Conservation (phyloP, 1,140 invertebrate genomes). For the Leptinotarsa lineolata region DNA sequence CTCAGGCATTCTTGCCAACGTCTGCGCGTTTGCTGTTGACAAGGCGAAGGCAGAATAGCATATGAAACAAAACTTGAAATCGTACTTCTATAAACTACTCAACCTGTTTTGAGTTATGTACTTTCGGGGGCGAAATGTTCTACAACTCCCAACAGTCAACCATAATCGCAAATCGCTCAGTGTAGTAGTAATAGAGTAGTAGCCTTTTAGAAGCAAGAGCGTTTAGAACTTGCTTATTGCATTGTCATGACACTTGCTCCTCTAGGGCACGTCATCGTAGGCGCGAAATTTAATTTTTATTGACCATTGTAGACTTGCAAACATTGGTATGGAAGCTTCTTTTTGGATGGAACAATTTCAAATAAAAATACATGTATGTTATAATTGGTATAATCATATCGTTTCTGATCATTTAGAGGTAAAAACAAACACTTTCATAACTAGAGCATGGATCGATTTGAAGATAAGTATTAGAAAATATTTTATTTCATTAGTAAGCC, state of each 20-base stretch:
- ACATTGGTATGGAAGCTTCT: too few relatives aligned
- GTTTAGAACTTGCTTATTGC: slow-evolving; percentile 14
- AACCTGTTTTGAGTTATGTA: slow-evolving; percentile 33
- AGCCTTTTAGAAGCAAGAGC: slow-evolving; percentile 22
- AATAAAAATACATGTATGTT: too few relatives aligned
- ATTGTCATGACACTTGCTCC: slow-evolving; percentile 17
- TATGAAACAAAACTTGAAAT: slow-evolving; percentile 49
- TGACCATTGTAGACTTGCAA: neutral
- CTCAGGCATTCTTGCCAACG: slow-evolving; percentile 34
- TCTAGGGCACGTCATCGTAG: slow-evolving; percentile 18
- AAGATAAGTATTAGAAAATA: too few relatives aligned
- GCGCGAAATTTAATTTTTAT: slow-evolving; percentile 26
- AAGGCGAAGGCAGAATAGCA: slow-evolving; percentile 46
- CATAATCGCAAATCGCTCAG: slow-evolving; percentile 37
- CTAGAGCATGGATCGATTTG: too few relatives aligned
- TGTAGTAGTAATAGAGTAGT: slow-evolving; percentile 9
- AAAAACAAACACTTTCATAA: too few relatives aligned
- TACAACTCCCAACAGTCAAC: slow-evolving; percentile 19
- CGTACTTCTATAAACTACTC: slow-evolving; percentile 41
- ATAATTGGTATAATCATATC: too few relatives aligned
- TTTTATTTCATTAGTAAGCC: too few relatives aligned
- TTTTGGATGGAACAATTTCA: too few relatives aligned
- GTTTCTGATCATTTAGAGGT: too few relatives aligned
- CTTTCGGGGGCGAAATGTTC: slow-evolving; percentile 39
- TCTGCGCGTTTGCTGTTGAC: slow-evolving; percentile 44